Percentiles rank a stretch among this genome's conserved stretches.
These are phyloP conservation scores for Tachina lurida DNA, from an alignment of 2,888 invertebrate species.

Conservation along the genomic window DNA sequence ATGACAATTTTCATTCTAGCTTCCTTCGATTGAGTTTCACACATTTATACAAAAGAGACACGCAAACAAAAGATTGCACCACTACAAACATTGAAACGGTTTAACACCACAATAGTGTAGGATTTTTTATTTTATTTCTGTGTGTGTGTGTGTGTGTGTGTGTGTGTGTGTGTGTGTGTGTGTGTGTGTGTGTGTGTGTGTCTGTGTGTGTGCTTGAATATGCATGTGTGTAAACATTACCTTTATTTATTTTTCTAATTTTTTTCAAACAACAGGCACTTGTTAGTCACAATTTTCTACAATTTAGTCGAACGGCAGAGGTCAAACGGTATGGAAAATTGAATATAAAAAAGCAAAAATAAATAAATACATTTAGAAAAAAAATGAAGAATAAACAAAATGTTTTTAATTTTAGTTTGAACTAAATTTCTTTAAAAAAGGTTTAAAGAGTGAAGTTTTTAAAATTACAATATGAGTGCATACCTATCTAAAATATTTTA, in stretches of 20 bases:
- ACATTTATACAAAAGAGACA: conserved; percentile 13
- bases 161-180: not conserved
- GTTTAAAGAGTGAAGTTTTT: not conserved
- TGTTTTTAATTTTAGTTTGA: not conserved
- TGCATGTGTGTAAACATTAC: conserved; percentile 41
- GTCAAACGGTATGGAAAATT: conserved; percentile 73
- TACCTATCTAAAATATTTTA: not conserved
- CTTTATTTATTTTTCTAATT: conserved; percentile 46
- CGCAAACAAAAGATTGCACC: conserved; percentile 29
- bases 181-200: not conserved
- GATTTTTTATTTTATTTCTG: not conserved
- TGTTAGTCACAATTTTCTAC: conserved; percentile 63
- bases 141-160: not conserved
- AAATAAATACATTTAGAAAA: not conserved
- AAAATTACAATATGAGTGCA: not conserved
- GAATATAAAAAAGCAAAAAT: conserved; percentile 33
- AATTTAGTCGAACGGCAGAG: conserved; percentile 72
- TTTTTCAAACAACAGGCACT: conserved; percentile 55
- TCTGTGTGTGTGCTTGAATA: not conserved
- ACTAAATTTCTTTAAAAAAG: not conserved
- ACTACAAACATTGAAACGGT: conserved; percentile 51
- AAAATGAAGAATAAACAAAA: not conserved
- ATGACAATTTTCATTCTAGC: conserved; percentile 6
- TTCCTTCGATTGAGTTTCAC: not conserved
- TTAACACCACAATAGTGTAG: conserved; percentile 19